phyloP scores from a whole-genome alignment of 2,113 vertebrate species.

The Neolamprologus toae region DNA sequence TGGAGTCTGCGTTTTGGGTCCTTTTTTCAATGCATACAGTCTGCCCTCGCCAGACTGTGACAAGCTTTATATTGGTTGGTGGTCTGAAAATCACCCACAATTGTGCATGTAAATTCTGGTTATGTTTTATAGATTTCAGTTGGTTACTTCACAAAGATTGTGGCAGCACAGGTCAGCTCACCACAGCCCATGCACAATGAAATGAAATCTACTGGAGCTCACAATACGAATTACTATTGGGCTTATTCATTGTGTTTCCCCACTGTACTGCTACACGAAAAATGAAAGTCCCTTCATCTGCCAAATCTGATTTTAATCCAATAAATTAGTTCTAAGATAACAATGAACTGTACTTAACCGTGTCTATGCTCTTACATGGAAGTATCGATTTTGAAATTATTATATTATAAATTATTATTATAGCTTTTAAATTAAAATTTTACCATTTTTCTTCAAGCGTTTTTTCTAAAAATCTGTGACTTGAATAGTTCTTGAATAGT shows the following conservation, averaged over 20 bases:
- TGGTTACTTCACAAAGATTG: background rate
- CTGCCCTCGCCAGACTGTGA: no score
- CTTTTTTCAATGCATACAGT: no score
- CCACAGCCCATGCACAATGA: background rate
- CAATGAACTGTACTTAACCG: background rate
- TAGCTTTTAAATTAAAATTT: background rate
- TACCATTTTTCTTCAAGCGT: background rate
- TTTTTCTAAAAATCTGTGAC: background rate
- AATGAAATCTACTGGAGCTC: background rate
- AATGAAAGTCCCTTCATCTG: background rate
- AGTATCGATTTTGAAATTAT: background rate
- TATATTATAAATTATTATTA: no score
- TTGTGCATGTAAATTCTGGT: background rate
- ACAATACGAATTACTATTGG: background rate
- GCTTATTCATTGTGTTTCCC: background rate
- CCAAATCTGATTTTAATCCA: background rate
- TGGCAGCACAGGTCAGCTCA: background rate
- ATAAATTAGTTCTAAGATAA: background rate
- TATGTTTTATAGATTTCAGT: background rate
- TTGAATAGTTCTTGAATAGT: background rate
- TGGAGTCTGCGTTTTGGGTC: no score
- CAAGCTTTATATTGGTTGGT: background rate
- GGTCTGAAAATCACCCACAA: background rate
- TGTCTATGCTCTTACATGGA: background rate
- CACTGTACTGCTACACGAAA: accelerated